Conservation (phyloP, 2,888 invertebrate species). For the Rhagium mordax region DNA sequence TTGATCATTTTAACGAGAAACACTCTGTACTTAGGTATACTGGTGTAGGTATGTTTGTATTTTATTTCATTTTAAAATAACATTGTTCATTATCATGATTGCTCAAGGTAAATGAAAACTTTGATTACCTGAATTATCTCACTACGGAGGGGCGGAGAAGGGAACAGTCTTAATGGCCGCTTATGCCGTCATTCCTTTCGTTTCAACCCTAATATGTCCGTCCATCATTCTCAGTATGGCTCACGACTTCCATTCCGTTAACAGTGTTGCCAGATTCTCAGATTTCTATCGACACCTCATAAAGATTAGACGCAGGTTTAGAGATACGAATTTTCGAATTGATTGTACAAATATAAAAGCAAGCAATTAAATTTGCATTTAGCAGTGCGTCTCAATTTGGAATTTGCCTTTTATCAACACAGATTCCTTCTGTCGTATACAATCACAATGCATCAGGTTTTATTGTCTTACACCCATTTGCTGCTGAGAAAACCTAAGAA, state of each 20-base stretch:
- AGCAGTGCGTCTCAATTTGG: constrained; percentile 66
- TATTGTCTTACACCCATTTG: constrained; percentile 70
- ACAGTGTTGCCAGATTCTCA: constrained; percentile 34
- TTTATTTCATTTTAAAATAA: background rate
- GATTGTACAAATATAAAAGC: constrained; percentile 24
- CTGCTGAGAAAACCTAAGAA: constrained; percentile 70
- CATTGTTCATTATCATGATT: background rate
- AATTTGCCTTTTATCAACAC: constrained; percentile 63
- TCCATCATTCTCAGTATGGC: constrained; percentile 52
- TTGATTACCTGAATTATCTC: background rate
- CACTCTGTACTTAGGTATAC: too few relatives aligned
- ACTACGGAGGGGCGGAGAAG: constrained; percentile 21
- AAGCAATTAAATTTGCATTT: constrained; percentile 64
- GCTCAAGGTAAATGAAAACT: constrained; percentile 5
- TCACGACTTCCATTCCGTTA: constrained; percentile 29
- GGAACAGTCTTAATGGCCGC: constrained; percentile 54
- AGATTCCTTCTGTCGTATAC: constrained; percentile 68
- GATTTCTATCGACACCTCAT: background rate
- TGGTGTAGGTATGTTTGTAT: background rate
- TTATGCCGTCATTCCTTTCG: constrained; percentile 49
- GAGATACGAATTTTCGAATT: background rate
- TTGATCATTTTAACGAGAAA: too few relatives aligned
- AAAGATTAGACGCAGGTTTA: constrained; percentile 3
- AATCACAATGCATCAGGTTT: constrained; percentile 71
- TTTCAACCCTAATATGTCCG: constrained; percentile 58